phyloP scores from a whole-genome alignment of 2,797 vertebrate genomes.

The Chelmon rostratus region DNA sequence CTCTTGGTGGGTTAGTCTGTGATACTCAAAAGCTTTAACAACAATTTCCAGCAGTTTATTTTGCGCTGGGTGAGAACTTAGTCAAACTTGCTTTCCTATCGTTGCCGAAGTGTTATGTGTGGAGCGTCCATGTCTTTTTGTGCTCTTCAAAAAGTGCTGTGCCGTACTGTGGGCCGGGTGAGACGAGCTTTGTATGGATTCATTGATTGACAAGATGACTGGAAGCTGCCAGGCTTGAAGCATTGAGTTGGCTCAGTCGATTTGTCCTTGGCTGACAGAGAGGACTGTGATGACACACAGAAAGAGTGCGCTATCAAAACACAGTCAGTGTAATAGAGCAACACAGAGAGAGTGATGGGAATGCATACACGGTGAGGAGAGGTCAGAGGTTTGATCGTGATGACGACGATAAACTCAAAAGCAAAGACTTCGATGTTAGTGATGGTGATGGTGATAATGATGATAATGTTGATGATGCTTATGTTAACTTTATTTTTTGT shows the following conservation, averaged over 20 bases:
- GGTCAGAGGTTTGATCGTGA: slow-evolving; percentile 28
- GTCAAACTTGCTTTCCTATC: slow-evolving; percentile 35
- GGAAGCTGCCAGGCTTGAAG: slow-evolving; percentile 73
- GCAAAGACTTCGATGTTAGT: background rate
- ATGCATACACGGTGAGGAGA: slow-evolving; percentile 20
- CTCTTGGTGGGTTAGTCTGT: background rate
- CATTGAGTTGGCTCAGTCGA: slow-evolving; percentile 76
- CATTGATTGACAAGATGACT: slow-evolving; percentile 83
- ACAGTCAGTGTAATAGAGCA: slow-evolving; percentile 58
- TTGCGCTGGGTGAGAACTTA: slow-evolving; percentile 21
- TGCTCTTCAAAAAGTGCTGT: slow-evolving; percentile 77
- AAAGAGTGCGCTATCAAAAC: slow-evolving; percentile 75
- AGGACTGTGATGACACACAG: slow-evolving; percentile 78
- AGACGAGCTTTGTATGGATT: slow-evolving; percentile 78
- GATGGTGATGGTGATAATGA: background rate
- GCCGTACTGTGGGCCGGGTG: slow-evolving; percentile 51
- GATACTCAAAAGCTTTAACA: background rate
- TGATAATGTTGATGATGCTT: background rate
- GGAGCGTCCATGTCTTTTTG: slow-evolving; percentile 40
- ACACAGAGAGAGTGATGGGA: slow-evolving; percentile 36
- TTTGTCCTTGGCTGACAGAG: slow-evolving; percentile 80
- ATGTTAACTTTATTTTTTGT: too few relatives aligned
- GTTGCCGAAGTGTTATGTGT: slow-evolving; percentile 29
- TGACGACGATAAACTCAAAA: slow-evolving; percentile 13
- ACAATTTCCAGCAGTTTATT: background rate